Conservation (phyloP, 2,797 vertebrate species). For the Natrix natrix region DNA sequence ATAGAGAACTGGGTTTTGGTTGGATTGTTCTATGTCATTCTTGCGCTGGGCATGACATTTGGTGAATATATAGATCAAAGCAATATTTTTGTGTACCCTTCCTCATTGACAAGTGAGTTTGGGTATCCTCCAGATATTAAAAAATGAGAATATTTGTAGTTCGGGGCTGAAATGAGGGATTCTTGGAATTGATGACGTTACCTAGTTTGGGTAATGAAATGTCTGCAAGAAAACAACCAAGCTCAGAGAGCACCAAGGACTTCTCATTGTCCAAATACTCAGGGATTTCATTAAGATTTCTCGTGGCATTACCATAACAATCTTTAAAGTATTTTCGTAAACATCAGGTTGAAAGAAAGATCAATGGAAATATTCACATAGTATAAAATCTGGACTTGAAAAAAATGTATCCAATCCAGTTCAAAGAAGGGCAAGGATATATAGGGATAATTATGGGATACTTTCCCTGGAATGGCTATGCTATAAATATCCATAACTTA, state of each 20-base stretch:
- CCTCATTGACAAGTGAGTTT: background rate
- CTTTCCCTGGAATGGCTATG: conserved; percentile 33
- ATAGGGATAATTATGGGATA: conserved; percentile 49
- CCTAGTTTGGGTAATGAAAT: too few relatives aligned
- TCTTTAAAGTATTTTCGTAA: background rate
- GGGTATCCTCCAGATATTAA: background rate
- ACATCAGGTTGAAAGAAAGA: background rate
- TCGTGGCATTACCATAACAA: background rate
- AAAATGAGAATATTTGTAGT: background rate
- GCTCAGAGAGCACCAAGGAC: too few relatives aligned
- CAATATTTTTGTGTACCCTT: background rate
- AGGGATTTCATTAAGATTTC: background rate
- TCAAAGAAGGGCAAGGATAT: conserved; percentile 30
- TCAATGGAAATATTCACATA: background rate
- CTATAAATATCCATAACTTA: conserved; percentile 24
- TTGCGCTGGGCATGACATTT: background rate
- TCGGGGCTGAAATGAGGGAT: background rate
- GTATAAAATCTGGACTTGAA: background rate
- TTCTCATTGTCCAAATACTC: background rate
- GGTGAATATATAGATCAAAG: background rate
- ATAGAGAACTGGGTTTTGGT: background rate
- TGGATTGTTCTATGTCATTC: background rate
- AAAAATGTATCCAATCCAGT: background rate
- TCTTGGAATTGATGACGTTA: too few relatives aligned
- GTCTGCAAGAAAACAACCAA: too few relatives aligned